phyloP scores from a whole-genome alignment of 2,888 invertebrate species.

The Plagodis pulveraria region DNA sequence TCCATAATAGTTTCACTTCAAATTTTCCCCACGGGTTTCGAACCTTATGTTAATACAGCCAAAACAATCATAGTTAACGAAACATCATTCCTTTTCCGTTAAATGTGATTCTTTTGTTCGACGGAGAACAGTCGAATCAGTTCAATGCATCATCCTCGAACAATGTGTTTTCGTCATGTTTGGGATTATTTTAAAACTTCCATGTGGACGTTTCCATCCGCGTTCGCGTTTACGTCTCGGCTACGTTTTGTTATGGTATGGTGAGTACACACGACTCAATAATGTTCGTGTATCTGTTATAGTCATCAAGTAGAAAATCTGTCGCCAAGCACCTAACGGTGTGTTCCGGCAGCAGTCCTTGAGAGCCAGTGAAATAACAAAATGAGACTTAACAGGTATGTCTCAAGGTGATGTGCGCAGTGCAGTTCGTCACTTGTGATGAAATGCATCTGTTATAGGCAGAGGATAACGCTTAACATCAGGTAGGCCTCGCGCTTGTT shows the following conservation, averaged over 20 bases:
- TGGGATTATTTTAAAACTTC: slow-evolving; percentile 41
- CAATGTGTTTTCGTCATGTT: slow-evolving; percentile 80
- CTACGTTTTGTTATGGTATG: slow-evolving; percentile 10
- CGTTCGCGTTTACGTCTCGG: slow-evolving; percentile 59
- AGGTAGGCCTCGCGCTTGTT: too few species aligned
- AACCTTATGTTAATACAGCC: slow-evolving; percentile 73
- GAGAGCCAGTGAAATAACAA: too few species aligned
- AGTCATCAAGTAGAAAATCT: too few species aligned
- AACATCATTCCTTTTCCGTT: slow-evolving; percentile 73
- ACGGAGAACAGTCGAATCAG: slow-evolving; percentile 72
- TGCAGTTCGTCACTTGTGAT: too few species aligned
- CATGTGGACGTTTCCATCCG: slow-evolving; percentile 48
- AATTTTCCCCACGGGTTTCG: slow-evolving; percentile 17
- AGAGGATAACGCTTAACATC: too few species aligned
- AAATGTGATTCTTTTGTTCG: slow-evolving; percentile 80
- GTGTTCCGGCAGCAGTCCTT: too few species aligned
- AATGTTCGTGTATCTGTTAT: neutral
- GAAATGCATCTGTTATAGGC: too few species aligned
- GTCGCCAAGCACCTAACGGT: too few species aligned
- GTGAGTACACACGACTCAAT: neutral
- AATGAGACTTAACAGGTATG: too few species aligned
- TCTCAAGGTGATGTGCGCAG: too few species aligned
- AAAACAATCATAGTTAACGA: slow-evolving; percentile 74
- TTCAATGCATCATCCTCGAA: slow-evolving; percentile 77
- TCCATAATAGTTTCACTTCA: slow-evolving; percentile 5